These are phyloP conservation scores for Rotaria socialis DNA, from an alignment of 2,888 invertebrate species.

Conservation along the genomic window DNA sequence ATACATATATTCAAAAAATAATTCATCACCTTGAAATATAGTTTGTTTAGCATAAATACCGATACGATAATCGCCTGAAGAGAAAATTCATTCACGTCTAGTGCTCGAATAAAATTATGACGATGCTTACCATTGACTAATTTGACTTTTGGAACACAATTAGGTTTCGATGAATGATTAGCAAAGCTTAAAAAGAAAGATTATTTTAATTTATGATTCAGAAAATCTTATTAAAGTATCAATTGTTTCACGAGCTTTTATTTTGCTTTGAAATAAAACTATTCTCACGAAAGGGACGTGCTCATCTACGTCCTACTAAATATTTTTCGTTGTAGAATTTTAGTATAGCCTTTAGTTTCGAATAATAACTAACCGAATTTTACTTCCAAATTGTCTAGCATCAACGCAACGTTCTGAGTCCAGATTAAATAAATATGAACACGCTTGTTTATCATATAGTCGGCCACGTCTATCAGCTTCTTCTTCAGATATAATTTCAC, in stretches of 20 bases:
- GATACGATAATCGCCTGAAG: slow-evolving; percentile 63
- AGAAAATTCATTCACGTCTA: too few species aligned
- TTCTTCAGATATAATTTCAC: slow-evolving; percentile 76
- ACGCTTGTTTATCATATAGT: slow-evolving; percentile 98
- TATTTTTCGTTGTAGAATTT: too few species aligned
- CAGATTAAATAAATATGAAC: slow-evolving; percentile 95
- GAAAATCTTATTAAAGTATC: neutral
- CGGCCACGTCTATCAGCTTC: slow-evolving; percentile 97
- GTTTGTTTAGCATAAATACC: slow-evolving; percentile 93
- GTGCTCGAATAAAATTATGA: neutral
- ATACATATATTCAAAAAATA: slow-evolving; percentile 95
- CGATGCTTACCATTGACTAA: slow-evolving; percentile 62
- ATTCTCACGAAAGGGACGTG: too few species aligned
- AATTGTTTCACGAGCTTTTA: too few species aligned
- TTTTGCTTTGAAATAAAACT: too few species aligned
- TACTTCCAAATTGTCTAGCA: slow-evolving; percentile 95
- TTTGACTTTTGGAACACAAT: slow-evolving; percentile 91
- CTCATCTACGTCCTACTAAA: too few species aligned
- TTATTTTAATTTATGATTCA: neutral
- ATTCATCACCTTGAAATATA: slow-evolving; percentile 91
- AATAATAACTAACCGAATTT: slow-evolving; percentile 69
- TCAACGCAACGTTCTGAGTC: slow-evolving; percentile 98
- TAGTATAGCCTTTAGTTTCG: too few species aligned
- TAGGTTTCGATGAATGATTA: slow-evolving; percentile 97
- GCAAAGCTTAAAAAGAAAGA: slow-evolving; percentile 70